These are phyloP conservation scores for Muschampia plurimacula DNA, from an alignment of 2,888 invertebrate species.

Conservation along the genomic window DNA sequence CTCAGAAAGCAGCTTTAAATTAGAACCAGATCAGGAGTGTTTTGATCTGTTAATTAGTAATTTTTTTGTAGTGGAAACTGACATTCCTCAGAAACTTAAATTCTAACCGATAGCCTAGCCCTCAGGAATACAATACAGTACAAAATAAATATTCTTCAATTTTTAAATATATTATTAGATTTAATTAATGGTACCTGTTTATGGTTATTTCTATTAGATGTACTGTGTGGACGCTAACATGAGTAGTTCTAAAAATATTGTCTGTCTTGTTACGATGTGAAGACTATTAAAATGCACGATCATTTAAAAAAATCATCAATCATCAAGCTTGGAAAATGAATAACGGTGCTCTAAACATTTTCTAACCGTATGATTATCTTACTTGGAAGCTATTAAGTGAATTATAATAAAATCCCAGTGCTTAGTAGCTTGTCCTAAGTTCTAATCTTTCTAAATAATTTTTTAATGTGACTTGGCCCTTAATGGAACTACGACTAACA, in stretches of 20 bases:
- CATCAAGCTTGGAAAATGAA: background rate
- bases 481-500: background rate
- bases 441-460: slow-evolving; percentile 1
- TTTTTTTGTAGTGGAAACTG: background rate
- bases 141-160: too few relatives aligned
- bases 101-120: too few relatives aligned
- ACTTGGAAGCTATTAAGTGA: slow-evolving; percentile 11
- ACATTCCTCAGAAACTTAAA: too few relatives aligned
- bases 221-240: background rate
- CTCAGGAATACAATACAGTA: too few relatives aligned
- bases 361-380: slow-evolving; percentile 35
- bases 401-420: slow-evolving; percentile 17
- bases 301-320: background rate
- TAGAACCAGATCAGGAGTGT: background rate
- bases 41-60: background rate
- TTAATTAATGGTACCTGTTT: background rate
- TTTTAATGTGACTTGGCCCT: background rate
- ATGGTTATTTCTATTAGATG: background rate
- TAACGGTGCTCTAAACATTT: background rate
- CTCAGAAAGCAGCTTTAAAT: background rate
- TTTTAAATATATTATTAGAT: too few relatives aligned
- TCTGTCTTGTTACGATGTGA: background rate
- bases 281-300: background rate
- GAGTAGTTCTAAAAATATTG: background rate
- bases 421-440: slow-evolving; percentile 9